Conservation (phyloP, 2,113 vertebrate genomes). For the Pollachius pollachius region DNA sequence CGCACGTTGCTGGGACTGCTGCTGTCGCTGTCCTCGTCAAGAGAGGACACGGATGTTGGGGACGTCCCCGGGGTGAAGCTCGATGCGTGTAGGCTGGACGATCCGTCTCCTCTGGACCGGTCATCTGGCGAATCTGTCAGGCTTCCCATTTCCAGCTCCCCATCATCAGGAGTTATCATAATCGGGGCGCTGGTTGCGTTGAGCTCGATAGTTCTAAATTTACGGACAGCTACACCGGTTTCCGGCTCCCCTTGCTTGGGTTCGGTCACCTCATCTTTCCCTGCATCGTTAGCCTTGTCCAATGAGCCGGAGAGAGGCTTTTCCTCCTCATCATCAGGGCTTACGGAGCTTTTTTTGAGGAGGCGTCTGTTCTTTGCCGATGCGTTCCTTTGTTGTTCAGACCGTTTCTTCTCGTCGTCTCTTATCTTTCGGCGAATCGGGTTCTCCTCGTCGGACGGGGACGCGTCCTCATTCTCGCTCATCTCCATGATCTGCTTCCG, state of each 20-base stretch:
- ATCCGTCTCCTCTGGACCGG: slow-evolving; percentile 91
- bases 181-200: slow-evolving; percentile 79
- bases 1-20: slow-evolving; percentile 91
- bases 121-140: slow-evolving; percentile 97
- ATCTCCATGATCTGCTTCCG: slow-evolving; percentile 93
- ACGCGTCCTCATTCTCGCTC: slow-evolving; percentile 95
- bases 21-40: slow-evolving; percentile 98
- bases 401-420: slow-evolving; percentile 74
- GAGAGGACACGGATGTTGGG: slow-evolving; percentile 93
- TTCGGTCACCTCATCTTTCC: slow-evolving; percentile 77
- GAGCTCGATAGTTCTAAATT: slow-evolving; percentile 81
- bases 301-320: slow-evolving; percentile 73
- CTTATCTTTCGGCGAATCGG: slow-evolving; percentile 74
- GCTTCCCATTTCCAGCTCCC: slow-evolving; percentile 92
- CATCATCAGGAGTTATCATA: slow-evolving; percentile 70
- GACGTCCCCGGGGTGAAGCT: slow-evolving; percentile 97
- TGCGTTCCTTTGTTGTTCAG: slow-evolving; percentile 72
- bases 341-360: slow-evolving; percentile 79
- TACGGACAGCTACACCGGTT: slow-evolving; percentile 60
- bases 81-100: slow-evolving; percentile 94
- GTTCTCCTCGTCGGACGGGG: slow-evolving; percentile 89
- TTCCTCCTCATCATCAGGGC: slow-evolving; percentile 84
- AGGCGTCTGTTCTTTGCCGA: slow-evolving; percentile 78
- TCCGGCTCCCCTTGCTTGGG: slow-evolving; percentile 53
- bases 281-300: slow-evolving; percentile 77